These are phyloP conservation scores for Sebastes baramenuke DNA, from an alignment of 2,797 vertebrate genomes.

Conservation along the genomic window DNA sequence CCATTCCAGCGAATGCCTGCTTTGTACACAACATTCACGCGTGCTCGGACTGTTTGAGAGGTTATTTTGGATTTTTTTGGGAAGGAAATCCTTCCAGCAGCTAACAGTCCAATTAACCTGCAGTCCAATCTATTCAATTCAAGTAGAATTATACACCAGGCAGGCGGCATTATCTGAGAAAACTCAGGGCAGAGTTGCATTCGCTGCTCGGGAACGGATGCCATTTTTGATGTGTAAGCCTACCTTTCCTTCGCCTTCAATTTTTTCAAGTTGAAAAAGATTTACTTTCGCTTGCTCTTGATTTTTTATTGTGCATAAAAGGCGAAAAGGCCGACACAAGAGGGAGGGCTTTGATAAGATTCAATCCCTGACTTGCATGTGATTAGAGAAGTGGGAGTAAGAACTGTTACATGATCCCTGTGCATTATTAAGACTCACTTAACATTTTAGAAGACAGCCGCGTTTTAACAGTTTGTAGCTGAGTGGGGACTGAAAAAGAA, in stretches of 20 bases:
- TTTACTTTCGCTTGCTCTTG: background rate
- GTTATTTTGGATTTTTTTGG: slow-evolving; percentile 22
- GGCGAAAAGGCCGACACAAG: background rate
- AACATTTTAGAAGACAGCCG: background rate
- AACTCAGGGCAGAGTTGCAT: slow-evolving; percentile 1
- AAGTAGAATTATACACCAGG: slow-evolving; percentile 9
- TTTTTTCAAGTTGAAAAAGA: slow-evolving; percentile 9
- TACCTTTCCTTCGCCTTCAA: background rate
- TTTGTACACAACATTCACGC: slow-evolving; percentile 36
- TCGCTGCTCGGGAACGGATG: background rate
- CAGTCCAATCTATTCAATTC: slow-evolving; percentile 31
- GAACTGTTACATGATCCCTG: slow-evolving; percentile 5
- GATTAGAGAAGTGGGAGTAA: background rate
- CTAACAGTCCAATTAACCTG: slow-evolving; percentile 58
- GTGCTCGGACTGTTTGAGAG: slow-evolving; percentile 25
- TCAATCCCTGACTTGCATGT: slow-evolving; percentile 16
- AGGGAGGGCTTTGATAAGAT: slow-evolving; percentile 16
- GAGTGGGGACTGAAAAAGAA: background rate
- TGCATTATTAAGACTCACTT: slow-evolving; percentile 10
- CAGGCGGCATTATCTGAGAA: background rate
- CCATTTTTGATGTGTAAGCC: background rate
- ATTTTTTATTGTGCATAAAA: background rate
- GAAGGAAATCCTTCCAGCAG: slow-evolving; percentile 12
- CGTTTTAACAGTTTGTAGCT: background rate
- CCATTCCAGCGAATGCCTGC: slow-evolving; percentile 38